Evolutionary conservation across 2,113 vertebrate species (phyloP), one percentile per base, ranked within the genome.

Genomic region (Podarcis cretensis): DNA sequence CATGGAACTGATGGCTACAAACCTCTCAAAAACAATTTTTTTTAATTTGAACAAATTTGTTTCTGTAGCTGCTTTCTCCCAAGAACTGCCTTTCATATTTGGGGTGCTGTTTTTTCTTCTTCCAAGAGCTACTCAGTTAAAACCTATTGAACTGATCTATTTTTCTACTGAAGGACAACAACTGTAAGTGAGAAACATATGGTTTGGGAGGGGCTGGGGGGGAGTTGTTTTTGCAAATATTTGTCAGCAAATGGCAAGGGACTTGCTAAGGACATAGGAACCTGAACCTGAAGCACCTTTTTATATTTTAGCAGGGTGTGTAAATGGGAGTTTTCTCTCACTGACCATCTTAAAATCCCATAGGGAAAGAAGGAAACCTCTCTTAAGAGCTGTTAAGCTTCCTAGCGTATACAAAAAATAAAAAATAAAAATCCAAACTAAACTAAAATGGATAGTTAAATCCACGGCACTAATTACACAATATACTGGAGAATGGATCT

Each of bases 71-170:
- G 21, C 18, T 84, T 78, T 82, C 89, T 40, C 37, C 48, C 89
- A 88, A 71, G 90, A 89, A 92, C 88, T 79, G 65, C 63, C 30
- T 76, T 79, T 74, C 23, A 90, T 92, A 43, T 87, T 75, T 48
- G 13, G 14, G 35, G 20, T 8, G 48, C 48, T 54, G 12, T 16
- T 68, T 0, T 59, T 30, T 37, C 23, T 25, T 10, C 59, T 27
- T 80, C 0, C 0, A 93, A 93, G 78, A 30, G 88, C 69, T 87
- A 89, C 91, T 91, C 89, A 92, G 13, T 91, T 91, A 91, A 82
- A 92, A 89, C 93, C 88, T 81, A 93, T 89, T 89, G 81, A 88
- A 65, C 27, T 84, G 94, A 94, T 91, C 94, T 95, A 92, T 93
- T 95, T 92, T 94, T 94, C 92, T 93, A 54, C 88, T 89, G 71